A percentile compares a stretch with the other conserved stretches of the same genome.
These are phyloP conservation scores for Petrocephalus schoutedeni DNA, from an alignment of 2,797 vertebrate species.

Conservation along the genomic window DNA sequence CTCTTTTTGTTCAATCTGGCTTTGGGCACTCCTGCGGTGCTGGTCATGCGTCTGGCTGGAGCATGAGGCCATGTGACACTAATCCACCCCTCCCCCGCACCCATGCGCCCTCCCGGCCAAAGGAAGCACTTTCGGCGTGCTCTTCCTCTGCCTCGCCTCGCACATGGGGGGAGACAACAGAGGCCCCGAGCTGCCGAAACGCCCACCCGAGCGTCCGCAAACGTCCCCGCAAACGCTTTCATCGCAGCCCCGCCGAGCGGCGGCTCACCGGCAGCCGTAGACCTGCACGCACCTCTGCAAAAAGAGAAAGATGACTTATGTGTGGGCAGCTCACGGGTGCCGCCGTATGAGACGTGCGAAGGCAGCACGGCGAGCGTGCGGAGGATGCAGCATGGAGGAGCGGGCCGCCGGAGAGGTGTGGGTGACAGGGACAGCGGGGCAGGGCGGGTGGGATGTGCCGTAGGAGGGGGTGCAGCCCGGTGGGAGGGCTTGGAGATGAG, in stretches of 20 bases:
- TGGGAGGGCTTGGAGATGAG: not conserved
- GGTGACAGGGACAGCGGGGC: not conserved
- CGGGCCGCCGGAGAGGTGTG: not conserved
- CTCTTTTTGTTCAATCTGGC: constrained; percentile 46
- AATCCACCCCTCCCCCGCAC: constrained; percentile 37
- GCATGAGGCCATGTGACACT: constrained; percentile 48
- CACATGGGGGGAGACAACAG: constrained; percentile 20
- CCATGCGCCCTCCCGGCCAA: constrained; percentile 1
- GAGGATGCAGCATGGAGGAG: not conserved
- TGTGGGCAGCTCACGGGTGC: not conserved
- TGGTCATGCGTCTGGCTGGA: constrained; percentile 52
- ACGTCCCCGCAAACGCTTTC: constrained; percentile 5
- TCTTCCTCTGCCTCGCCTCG: not conserved
- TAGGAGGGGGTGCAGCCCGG: not conserved
- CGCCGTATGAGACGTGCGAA: not conserved
- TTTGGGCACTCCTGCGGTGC: constrained; percentile 48
- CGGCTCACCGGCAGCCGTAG: not conserved
- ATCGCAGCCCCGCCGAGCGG: not conserved
- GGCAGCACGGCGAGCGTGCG: not conserved
- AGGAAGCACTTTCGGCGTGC: constrained; percentile 17
- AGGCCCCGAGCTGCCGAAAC: not conserved
- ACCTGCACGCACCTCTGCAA: not conserved
- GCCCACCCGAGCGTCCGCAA: constrained; percentile 3
- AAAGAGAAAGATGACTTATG: not conserved
- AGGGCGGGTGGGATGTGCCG: not conserved